These are phyloP conservation scores for Pristionchus exspectatus DNA, from an alignment of 2,888 invertebrate genomes.

Conservation along the genomic window DNA sequence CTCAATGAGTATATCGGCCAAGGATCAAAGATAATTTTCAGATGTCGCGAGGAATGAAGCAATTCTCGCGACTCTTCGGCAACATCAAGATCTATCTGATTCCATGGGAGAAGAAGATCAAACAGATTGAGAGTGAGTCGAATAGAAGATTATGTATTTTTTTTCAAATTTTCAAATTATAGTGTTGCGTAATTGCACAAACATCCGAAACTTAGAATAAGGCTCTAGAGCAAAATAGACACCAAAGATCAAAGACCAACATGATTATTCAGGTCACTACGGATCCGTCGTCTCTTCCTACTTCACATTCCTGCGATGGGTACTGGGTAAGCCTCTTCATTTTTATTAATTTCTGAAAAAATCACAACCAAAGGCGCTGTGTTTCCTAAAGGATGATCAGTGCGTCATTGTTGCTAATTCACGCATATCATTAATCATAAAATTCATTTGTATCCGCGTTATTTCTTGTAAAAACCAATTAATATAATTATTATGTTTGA, in stretches of 20 bases:
- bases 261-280: conserved; percentile 86
- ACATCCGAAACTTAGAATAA: too few relatives aligned
- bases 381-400: too few relatives aligned
- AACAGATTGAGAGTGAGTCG: conserved; percentile 89
- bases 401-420: too few relatives aligned
- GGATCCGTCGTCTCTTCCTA: conserved; percentile 98
- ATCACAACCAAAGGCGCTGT: too few relatives aligned
- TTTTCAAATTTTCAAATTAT: too few relatives aligned
- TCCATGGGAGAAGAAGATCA: conserved; percentile 96
- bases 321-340: conserved; percentile 84
- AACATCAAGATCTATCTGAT: conserved; percentile 91
- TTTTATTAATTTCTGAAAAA: neutral
- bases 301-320: conserved; percentile 95
- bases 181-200: too few relatives aligned
- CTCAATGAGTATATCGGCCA: too few relatives aligned
- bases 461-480: neutral
- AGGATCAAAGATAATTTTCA: neutral
- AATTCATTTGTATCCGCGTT: too few relatives aligned
- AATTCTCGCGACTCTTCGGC: conserved; percentile 83
- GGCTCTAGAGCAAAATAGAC: neutral
- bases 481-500: neutral
- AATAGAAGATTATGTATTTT: too few relatives aligned
- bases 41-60: conserved; percentile 30
- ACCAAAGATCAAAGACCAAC: conserved; percentile 1
- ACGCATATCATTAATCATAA: too few relatives aligned